Evolutionary conservation across 2,888 invertebrate genomes (phyloP).

Genomic region (Latrodectus elegans): DNA sequence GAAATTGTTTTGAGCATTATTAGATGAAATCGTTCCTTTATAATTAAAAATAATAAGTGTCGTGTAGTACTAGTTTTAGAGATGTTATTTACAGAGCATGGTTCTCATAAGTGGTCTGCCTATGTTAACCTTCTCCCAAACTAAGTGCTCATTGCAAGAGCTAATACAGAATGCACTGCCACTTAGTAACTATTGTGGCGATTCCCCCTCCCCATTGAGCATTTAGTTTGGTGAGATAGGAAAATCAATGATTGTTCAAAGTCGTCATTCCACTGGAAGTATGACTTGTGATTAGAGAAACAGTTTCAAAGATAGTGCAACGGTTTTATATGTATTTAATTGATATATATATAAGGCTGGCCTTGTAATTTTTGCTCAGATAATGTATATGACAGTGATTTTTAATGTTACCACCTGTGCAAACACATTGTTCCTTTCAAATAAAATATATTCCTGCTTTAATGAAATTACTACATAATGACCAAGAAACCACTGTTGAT

Average conservation of each 20-base stretch:
- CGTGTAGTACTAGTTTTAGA: slow-evolving; percentile 64
- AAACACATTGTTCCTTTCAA: slow-evolving; percentile 66
- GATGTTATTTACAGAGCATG: slow-evolving; percentile 60
- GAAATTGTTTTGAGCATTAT: slow-evolving; percentile 69
- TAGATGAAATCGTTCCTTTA: slow-evolving; percentile 68
- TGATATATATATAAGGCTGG: slow-evolving; percentile 59
- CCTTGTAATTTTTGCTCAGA: slow-evolving; percentile 69
- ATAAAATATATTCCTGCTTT: slow-evolving; percentile 65
- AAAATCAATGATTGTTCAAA: neutral
- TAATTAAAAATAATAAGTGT: slow-evolving; percentile 49
- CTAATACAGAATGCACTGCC: slow-evolving; percentile 31
- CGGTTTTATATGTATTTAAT: slow-evolving; percentile 57
- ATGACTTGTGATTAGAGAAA: neutral
- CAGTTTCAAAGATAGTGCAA: neutral
- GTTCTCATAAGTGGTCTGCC: slow-evolving; percentile 39
- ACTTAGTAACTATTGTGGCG: slow-evolving; percentile 31
- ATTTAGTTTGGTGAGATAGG: slow-evolving; percentile 6
- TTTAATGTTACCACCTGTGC: slow-evolving; percentile 66
- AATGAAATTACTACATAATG: slow-evolving; percentile 9
- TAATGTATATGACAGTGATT: slow-evolving; percentile 65
- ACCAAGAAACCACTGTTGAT: slow-evolving; percentile 48
- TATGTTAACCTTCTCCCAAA: slow-evolving; percentile 30
- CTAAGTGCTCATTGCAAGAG: slow-evolving; percentile 18
- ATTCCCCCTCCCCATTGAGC: slow-evolving; percentile 3
- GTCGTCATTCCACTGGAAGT: neutral